Evolutionary conservation across 2,113 vertebrate genomes (phyloP), one percentile per base, ranked within the genome.

Genomic region (Eulemur macaco): DNA sequence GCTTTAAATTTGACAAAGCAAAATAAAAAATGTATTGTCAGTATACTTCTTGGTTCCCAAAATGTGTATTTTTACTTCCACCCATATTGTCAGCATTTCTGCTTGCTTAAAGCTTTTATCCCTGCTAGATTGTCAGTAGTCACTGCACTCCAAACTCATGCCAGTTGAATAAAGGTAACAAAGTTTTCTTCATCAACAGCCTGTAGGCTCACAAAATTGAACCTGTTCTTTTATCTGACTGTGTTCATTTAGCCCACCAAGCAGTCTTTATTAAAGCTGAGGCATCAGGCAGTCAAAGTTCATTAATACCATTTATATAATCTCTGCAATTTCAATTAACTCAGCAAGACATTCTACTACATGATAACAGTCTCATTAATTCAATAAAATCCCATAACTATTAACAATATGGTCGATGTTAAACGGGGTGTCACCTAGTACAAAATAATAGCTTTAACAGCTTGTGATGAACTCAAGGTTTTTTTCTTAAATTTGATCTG

Each of bases 271-370:
- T 99, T 99, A 99, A 99, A 99, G 98, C 98, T 95, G 98, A 99
- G 98, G 97, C 99, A 99, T 98, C 98, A 99, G 99, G 98, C 98
- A 99, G 99, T 98, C 99, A 99, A 98, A 99, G 99, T 99, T 99
- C 99, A 99, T 99, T 99, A 99, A 99, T 99, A 99, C 99, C 99
- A 99, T 99, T 99, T 99, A 99, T 99, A 99, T 99, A 99, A 99
- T 99, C 99, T 99, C 98, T 98, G 98, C 98, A 98, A 98, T 99
- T 99, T 99, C 98, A 99, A 99, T 99, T 99, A 99, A 99, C 98
- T 99, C 99, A 99, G 99, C 99, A 99, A 99, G 98, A 99, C 98
- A 99, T 98, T 99, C 98, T 98, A 98, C 98, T 98, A 98, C 98
- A 99, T 98, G 98, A 99, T 99, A 99, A 99, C 98, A 98, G 98